Evolutionary conservation across 2,888 invertebrate species (phyloP).

Genomic region (Schizotus pectinicornis): DNA sequence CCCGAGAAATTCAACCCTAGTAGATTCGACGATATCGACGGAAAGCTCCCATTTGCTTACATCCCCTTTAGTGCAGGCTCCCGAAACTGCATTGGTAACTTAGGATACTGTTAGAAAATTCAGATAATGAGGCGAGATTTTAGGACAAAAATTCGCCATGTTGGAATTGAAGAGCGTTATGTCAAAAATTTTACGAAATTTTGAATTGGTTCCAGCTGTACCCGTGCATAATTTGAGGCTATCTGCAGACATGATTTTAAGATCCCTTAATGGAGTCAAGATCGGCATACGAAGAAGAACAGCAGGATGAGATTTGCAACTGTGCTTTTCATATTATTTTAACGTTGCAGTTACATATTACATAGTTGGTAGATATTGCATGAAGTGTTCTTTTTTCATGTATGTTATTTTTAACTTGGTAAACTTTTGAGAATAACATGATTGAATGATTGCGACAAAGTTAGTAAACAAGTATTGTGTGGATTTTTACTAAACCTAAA

Average conservation of each 20-base stretch:
- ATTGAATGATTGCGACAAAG: no score
- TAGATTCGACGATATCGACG: constrained; percentile 54
- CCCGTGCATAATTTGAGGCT: constrained; percentile 56
- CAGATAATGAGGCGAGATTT: neutral
- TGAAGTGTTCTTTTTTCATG: no score
- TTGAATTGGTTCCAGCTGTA: constrained; percentile 22
- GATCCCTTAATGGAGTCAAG: constrained; percentile 58
- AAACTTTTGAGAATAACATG: no score
- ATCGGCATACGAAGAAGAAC: constrained; percentile 45
- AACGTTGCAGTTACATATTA: no score
- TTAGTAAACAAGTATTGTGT: no score
- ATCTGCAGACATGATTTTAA: constrained; percentile 58
- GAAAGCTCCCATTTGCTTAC: neutral
- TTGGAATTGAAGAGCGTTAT: constrained; percentile 10
- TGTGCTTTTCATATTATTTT: no score
- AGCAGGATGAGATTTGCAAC: no score
- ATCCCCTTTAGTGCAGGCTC: constrained; percentile 1
- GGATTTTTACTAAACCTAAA: no score
- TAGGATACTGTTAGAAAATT: neutral
- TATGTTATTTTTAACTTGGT: no score
- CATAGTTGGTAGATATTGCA: no score
- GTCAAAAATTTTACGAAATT: constrained; percentile 10
- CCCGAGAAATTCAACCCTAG: constrained; percentile 63
- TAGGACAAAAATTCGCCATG: constrained; percentile 24
- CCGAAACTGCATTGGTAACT: constrained; percentile 2